A percentile compares a stretch with the other conserved stretches of the same genome.
Conservation (phyloP, 1,140 invertebrate species). For the Bombyx mori region DNA sequence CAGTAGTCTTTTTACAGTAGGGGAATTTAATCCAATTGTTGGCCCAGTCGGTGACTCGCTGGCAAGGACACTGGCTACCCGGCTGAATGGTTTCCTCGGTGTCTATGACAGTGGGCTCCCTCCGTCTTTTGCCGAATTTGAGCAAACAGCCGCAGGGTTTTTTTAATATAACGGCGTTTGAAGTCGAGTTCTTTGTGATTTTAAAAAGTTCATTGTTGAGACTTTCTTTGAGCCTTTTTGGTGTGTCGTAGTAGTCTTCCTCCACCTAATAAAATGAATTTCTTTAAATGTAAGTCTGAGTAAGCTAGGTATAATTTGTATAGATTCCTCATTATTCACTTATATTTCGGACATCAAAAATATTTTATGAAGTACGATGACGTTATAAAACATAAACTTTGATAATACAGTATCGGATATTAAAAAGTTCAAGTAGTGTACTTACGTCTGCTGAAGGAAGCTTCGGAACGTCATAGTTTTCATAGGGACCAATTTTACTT, state of each 20-base stretch:
- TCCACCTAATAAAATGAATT: conserved; percentile 28
- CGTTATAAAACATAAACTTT: no score
- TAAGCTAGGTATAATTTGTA: background rate
- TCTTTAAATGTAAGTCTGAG: background rate
- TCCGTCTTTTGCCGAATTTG: conserved; percentile 57
- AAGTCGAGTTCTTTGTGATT: conserved; percentile 73
- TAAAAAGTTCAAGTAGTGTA: background rate
- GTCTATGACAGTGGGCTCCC: conserved; percentile 57
- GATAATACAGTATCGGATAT: no score
- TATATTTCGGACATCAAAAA: no score
- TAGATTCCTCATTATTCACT: no score
- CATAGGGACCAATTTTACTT: conserved; percentile 73
- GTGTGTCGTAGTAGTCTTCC: conserved; percentile 81
- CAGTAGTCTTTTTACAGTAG: conserved; percentile 68
- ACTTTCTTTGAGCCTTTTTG: conserved; percentile 82
- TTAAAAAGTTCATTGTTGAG: conserved; percentile 73
- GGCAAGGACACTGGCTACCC: conserved; percentile 72
- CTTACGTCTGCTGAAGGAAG: conserved; percentile 70
- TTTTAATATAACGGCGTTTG: conserved; percentile 71
- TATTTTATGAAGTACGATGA: no score
- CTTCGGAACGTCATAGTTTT: conserved; percentile 85
- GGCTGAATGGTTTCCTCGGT: conserved; percentile 51
- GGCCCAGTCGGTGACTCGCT: conserved; percentile 77
- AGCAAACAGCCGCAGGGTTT: conserved; percentile 76
- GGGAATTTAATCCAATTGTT: conserved; percentile 75